These are phyloP conservation scores for Drosophila planitibia DNA, from an alignment of 2,888 invertebrate species.

Conservation along the genomic window DNA sequence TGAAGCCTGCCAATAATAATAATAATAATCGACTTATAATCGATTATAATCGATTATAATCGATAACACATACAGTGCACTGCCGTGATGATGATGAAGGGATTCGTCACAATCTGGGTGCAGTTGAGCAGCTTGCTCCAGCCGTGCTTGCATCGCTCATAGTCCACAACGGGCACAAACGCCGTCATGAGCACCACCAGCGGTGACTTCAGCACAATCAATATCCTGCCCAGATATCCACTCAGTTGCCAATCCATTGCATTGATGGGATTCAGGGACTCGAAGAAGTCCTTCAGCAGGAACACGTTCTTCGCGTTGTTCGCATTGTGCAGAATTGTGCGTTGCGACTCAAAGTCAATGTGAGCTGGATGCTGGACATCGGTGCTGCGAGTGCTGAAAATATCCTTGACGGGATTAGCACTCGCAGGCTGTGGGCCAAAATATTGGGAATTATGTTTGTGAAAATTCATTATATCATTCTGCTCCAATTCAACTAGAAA, in stretches of 20 bases:
- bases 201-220: conserved; percentile 50
- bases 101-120: conserved; percentile 63
- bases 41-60: not conserved
- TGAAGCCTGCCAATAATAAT: not conserved
- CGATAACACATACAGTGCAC: conserved; percentile 52
- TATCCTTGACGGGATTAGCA: not conserved
- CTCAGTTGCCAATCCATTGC: conserved; percentile 50
- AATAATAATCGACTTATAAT: not conserved
- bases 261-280: conserved; percentile 63
- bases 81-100: conserved; percentile 43
- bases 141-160: conserved; percentile 71
- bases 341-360: conserved; percentile 17
- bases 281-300: conserved; percentile 58
- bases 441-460: not conserved
- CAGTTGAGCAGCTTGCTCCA: conserved; percentile 82
- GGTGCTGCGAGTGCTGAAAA: not conserved
- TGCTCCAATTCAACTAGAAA: conserved; percentile 15
- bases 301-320: conserved; percentile 26
- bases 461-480: conserved; percentile 32
- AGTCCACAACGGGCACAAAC: conserved; percentile 72
- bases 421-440: not conserved
- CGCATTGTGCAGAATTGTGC: conserved; percentile 20
- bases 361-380: not conserved
- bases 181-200: conserved; percentile 41
- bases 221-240: conserved; percentile 1